These are phyloP conservation scores for Rhodinocichla rosea DNA, from an alignment of 2,113 vertebrate species.

Conservation along the genomic window DNA sequence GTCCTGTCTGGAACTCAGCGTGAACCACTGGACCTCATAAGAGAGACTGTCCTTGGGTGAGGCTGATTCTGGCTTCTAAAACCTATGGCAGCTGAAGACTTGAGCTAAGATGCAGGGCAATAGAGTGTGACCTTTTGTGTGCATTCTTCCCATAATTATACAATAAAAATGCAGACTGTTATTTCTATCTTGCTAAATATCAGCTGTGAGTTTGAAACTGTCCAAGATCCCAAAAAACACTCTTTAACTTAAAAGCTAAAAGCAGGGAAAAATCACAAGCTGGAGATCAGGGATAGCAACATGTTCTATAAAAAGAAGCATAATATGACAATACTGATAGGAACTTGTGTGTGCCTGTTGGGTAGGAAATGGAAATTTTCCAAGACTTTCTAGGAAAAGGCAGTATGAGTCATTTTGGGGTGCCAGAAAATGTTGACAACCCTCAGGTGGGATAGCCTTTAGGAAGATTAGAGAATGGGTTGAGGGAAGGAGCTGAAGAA, in stretches of 20 bases:
- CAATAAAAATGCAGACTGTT: constrained; percentile 34
- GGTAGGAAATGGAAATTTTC: background rate
- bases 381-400: background rate
- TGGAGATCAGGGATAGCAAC: background rate
- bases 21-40: background rate
- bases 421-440: background rate
- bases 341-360: background rate
- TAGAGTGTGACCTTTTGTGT: constrained; percentile 21
- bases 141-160: constrained; percentile 29
- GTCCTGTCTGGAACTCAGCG: constrained; percentile 1
- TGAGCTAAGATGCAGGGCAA: background rate
- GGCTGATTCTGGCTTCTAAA: constrained; percentile 14
- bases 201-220: background rate
- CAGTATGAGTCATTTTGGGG: background rate
- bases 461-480: background rate
- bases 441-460: background rate
- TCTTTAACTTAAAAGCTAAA: background rate
- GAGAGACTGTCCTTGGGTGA: background rate
- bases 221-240: background rate
- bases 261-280: background rate
- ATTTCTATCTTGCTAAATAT: constrained; percentile 24
- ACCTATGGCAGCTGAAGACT: background rate
- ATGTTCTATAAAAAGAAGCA: background rate
- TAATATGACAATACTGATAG: background rate
- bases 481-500: background rate